phyloP scores from a whole-genome alignment of 2,113 vertebrate species.

The Eurystomus gularis region DNA sequence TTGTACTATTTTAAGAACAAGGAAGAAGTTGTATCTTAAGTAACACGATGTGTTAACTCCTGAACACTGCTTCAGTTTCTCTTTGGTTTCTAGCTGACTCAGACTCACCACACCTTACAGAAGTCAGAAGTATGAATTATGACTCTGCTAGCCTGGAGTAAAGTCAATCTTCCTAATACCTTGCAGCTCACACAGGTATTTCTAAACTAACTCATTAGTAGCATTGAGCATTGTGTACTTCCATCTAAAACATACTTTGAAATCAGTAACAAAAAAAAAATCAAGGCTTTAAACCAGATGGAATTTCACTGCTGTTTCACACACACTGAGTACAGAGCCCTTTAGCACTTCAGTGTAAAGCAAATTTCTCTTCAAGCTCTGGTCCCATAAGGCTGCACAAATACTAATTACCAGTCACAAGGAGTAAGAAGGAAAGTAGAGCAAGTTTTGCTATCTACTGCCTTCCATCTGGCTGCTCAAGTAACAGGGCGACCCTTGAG shows the following conservation, averaged over 20 bases:
- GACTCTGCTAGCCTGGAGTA: background rate
- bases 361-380: background rate
- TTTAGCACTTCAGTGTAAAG: background rate
- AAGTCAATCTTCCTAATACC: background rate
- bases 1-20: background rate
- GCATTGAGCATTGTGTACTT: background rate
- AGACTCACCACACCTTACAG: background rate
- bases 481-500: background rate
- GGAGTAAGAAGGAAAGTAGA: background rate
- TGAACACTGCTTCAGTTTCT: background rate
- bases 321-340: background rate
- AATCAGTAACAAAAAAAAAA: background rate
- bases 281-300: fast-evolving
- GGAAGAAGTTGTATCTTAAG: background rate
- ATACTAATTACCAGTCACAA: background rate
- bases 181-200: background rate
- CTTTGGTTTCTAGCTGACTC: background rate
- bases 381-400: background rate
- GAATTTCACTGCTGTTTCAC: background rate
- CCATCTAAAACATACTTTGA: background rate
- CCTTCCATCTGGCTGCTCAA: background rate
- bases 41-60: background rate
- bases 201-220: background rate
- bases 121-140: background rate
- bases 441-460: background rate